Percentiles rank a stretch among this genome's conserved stretches.
phyloP scores from a whole-genome alignment of 2,888 invertebrate genomes.

The Zaprionus bogoriensis region DNA sequence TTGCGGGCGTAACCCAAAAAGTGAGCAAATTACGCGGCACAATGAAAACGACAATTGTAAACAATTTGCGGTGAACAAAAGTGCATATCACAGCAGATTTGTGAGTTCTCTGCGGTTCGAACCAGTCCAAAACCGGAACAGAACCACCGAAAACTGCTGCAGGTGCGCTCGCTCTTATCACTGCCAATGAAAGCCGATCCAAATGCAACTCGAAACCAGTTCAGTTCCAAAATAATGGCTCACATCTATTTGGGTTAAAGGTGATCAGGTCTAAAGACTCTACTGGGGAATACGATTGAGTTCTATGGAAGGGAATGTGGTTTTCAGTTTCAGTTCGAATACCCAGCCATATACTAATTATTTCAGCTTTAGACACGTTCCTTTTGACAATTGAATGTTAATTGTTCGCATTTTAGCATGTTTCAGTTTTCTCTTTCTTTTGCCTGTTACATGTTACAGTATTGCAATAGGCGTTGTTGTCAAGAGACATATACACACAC shows the following conservation, averaged over 20 bases:
- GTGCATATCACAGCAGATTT: constrained; percentile 55
- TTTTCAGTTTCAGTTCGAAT: constrained; percentile 15
- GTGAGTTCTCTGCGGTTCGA: constrained; percentile 30
- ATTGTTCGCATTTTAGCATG: constrained; percentile 37
- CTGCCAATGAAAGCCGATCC: neutral
- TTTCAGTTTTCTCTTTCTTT: constrained; percentile 14
- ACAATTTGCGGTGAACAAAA: constrained; percentile 42
- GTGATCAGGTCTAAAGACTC: constrained; percentile 1
- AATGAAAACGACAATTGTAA: constrained; percentile 49
- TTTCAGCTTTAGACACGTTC: constrained; percentile 20
- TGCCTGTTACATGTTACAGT: constrained; percentile 3
- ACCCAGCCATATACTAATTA: constrained; percentile 37
- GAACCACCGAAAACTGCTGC: constrained; percentile 9
- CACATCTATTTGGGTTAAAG: neutral
- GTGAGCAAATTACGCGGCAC: constrained; percentile 52
- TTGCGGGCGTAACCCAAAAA: constrained; percentile 53
- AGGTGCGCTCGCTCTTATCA: constrained; percentile 25
- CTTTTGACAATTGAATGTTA: constrained; percentile 51
- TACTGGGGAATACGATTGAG: constrained; percentile 42
- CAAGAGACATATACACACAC: neutral
- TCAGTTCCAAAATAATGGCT: constrained; percentile 6
- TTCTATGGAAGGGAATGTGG: neutral
- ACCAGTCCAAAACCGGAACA: constrained; percentile 46
- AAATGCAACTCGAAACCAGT: constrained; percentile 26
- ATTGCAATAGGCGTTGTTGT: neutral